Evolutionary conservation across 2,113 vertebrate genomes (phyloP), one percentile per base, ranked within the genome.

Genomic region (Stigmatopora argus): DNA sequence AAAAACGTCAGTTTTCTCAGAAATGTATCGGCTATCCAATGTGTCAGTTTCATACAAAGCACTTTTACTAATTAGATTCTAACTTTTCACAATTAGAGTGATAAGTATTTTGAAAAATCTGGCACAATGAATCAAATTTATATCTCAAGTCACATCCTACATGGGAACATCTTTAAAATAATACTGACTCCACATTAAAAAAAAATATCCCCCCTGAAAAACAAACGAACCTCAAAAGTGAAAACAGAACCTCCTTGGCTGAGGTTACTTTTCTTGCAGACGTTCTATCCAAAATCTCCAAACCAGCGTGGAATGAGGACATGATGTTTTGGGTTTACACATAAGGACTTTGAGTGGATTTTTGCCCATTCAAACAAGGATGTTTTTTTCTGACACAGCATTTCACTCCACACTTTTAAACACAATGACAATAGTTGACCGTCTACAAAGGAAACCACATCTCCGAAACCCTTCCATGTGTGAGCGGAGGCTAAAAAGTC

Each of bases 391-490:
- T 23, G 59, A 61, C 38, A 8, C 59, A 45, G 59, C 65, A 45
- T 79, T 84, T 83, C 77, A 35, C 38, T 72, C 70, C 45, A 5
- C 51, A 65, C 76, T 66, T 56, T 69, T 62, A 83, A 81, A 69
- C 70, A 77, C 67, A 77, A 80, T 70, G 80, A 73, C 71, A 74
- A 71, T 56, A 44, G 71, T 53, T 49, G 38, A 46, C 59, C 49
- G 64, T 62, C 65, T 71, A 80, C 62, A 79, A 74, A 83, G 75
- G 47, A 77, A 77, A 70, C 66, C 57, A 71, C 65, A 62, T 77
- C 35, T 71, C 41, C 14, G 72, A 69, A 45, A 31, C 3, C 70
- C 69, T 64, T 60, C 71, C 38, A 1, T 65, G 49, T 73, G 70
- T 67, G 9, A 26, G 60, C 72, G 64, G 53, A 78, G 64, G 49